These are phyloP conservation scores for Temnothorax rugatulus DNA, from an alignment of 2,888 invertebrate species.

Conservation along the genomic window DNA sequence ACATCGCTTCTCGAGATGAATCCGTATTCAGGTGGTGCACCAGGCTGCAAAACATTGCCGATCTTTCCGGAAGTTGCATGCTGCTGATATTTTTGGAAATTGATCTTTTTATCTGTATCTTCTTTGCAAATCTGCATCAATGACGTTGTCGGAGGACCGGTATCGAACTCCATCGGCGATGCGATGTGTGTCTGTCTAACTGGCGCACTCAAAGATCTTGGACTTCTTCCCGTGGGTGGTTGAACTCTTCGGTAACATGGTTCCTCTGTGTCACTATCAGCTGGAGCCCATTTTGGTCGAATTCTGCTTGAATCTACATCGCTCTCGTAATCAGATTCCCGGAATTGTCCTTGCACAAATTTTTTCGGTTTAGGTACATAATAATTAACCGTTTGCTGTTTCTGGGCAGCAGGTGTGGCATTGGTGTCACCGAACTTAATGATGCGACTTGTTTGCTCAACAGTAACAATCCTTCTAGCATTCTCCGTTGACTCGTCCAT, in stretches of 20 bases:
- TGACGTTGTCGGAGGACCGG: slow-evolving; percentile 85
- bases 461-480: slow-evolving; percentile 89
- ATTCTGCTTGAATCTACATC: slow-evolving; percentile 89
- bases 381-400: slow-evolving; percentile 70
- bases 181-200: slow-evolving; percentile 86
- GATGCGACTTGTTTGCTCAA: slow-evolving; percentile 90
- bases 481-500: slow-evolving; percentile 91
- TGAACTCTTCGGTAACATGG: slow-evolving; percentile 89
- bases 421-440: slow-evolving; percentile 89
- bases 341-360: slow-evolving; percentile 89
- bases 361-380: slow-evolving; percentile 88
- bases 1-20: slow-evolving; percentile 86
- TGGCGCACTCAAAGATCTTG: slow-evolving; percentile 83
- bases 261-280: slow-evolving; percentile 88
- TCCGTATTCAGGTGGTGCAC: slow-evolving; percentile 89
- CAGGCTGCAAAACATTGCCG: slow-evolving; percentile 85
- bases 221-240: slow-evolving; percentile 86
- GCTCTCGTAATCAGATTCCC: slow-evolving; percentile 91
- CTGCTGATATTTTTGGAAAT: slow-evolving; percentile 57
- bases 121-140: slow-evolving; percentile 67
- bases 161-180: slow-evolving; percentile 89
- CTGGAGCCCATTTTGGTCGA: slow-evolving; percentile 89
- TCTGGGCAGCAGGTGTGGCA: slow-evolving; percentile 25
- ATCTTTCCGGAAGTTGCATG: slow-evolving; percentile 50
- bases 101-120: slow-evolving; percentile 73